Evolutionary conservation across 1,140 invertebrate species (phyloP), one percentile per base, ranked within the genome.

Genomic region (Ephestia elutella): DNA sequence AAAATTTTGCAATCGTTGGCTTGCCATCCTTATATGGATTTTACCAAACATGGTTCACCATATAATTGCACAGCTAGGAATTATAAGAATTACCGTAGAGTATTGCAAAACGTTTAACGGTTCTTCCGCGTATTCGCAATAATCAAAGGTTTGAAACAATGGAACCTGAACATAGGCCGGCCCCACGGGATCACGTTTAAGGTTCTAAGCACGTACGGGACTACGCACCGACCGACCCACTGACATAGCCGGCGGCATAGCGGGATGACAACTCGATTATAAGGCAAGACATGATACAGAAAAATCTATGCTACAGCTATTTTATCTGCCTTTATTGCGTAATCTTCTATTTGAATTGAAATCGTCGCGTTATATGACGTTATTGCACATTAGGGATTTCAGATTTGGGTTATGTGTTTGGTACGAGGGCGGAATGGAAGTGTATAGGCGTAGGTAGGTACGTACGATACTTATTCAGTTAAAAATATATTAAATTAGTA

Each of bases 141-240:
- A 25, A 25, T 8, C 50, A 11, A n/a, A n/a, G 19, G 50, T 9
- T 50, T 21, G 13, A 53, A 53, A 53, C 50, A 53, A 53, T 25
- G 10, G 50, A 21, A 56, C n/a, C 11, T 25, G 20, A 25, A 8
- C 13, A n/a, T 44, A 10, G 13, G 9, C 32, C 32, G 32, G 55
- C 19, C 32, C 55, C 19, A 18, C 49, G 5, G 17, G 17, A 13
- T 60, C 50, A 51, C 51, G 21, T 25, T 25, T 25, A 25, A 7
- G 21, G 21, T 25, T 25, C 30, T 9, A 32, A 10, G 30, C 30
- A 32, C 30, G 8, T 11, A 32, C 30, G 30, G 25, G 30, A 32
- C 49, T 20, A 55, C 55, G 11, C 18, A 11, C 49, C 68, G 72
- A 11, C 49, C 68, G 72, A 59, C 72, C 72, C 48, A 71, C 56